A percentile compares a stretch with the other conserved stretches of the same genome.
Conservation (phyloP, 2,888 invertebrate species). For the Corbicula japonica region DNA sequence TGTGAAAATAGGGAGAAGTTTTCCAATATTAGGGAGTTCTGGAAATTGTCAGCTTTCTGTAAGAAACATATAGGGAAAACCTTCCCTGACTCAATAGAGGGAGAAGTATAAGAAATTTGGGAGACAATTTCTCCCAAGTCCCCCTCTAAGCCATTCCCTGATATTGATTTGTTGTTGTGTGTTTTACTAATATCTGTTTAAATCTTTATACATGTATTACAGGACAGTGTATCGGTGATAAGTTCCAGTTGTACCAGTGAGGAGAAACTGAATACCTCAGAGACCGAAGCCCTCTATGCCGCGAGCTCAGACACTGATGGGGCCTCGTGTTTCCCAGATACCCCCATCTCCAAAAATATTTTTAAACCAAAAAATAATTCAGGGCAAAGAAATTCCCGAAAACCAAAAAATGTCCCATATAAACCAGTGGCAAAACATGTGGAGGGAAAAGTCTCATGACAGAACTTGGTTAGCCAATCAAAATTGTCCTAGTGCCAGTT, state of each 20-base stretch:
- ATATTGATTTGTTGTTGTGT: too few relatives aligned
- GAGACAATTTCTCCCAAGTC: too few relatives aligned
- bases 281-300: conserved; percentile 77
- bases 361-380: conserved; percentile 70
- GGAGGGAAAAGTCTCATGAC: conserved; percentile 14
- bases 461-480: not conserved
- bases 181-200: too few relatives aligned
- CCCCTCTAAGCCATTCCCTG: too few relatives aligned
- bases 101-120: too few relatives aligned
- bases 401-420: conserved; percentile 69
- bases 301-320: conserved; percentile 62
- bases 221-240: conserved; percentile 77
- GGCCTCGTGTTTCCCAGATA: conserved; percentile 62
- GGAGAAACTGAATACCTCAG: conserved; percentile 81
- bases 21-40: too few relatives aligned
- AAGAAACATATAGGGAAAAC: too few relatives aligned
- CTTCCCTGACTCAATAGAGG: too few relatives aligned
- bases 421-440: conserved; percentile 63
- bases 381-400: conserved; percentile 54
- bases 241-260: conserved; percentile 70
- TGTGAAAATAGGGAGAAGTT: too few relatives aligned
- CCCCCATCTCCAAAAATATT: conserved; percentile 67
- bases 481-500: not conserved
- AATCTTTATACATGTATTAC: too few relatives aligned
- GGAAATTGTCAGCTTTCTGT: too few relatives aligned